Evolutionary conservation across 2,113 vertebrate species (phyloP), one percentile per base, ranked within the genome.

Genomic region (Syrrhaptes paradoxus): DNA sequence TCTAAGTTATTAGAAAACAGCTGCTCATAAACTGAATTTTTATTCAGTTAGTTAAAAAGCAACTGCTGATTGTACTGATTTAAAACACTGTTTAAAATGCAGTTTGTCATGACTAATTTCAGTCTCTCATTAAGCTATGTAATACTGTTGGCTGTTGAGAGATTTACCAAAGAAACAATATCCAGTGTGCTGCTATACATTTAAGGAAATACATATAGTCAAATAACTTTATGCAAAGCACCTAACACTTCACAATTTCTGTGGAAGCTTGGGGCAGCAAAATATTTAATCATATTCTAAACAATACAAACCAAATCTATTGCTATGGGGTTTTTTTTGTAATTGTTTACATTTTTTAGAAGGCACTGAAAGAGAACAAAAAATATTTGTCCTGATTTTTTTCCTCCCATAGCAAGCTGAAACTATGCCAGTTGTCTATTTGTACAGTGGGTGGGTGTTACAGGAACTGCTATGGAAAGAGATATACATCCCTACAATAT

Each of bases 1-100:
- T 96, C 91, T 91, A 70, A 54, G 51, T 92, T 96, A 96, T 94
- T 97, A 97, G 82, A 96, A 97, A 96, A 97, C 79, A 85, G 77
- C 74, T 96, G 38, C 34, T 96, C 72, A 94, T 95, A 97, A 96
- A 96, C 45, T 79, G 45, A 94, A 92, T 97, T 96, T 96, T 72
- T 93, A 93, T 93, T 94, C 85, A 94, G 36, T 76, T 90, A 96
- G 61, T 95, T 96, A 89, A 96, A 97, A 94, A 97, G 59, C 48
- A 78, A 85, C 55, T 75, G 49, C 54, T 97, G 97, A 96, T 90
- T 97, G 48, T 52, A 86, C n/a, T 92, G 93, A 97, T 97, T 97
- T 97, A 96, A 70, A 94, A 78, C 13, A 51, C 17, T 85, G 12
- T 81, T 93, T 94, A 83, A 87, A 93, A 91, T 74, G 70, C 88